Base-by-base conservation (phyloP, 2,888 invertebrate genomes). In the Dicyrtoma fusca region DNA sequence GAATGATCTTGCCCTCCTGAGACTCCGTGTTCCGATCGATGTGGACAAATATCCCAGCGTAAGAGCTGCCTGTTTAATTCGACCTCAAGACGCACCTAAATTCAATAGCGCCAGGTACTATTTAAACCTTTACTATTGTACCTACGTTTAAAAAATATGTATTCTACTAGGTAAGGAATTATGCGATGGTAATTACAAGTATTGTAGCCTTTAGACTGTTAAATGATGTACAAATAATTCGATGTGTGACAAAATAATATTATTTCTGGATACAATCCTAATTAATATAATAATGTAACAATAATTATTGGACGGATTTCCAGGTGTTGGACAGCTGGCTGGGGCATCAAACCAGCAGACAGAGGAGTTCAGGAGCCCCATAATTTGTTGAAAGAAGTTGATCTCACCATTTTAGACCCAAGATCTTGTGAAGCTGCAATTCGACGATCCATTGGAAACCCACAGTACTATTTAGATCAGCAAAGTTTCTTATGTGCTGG, bases 371-470 rank as follows among this genome's bases (percentile, higher is more conserved):
- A 25, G 14, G 23, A 21, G 8, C 25, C 72, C 44, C 61, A 77
- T 51, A 80, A 80, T 34, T 73, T 80, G 71, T 47, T 80, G 19
- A 80, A 79, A 63, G 80, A 80, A 72, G 79, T 80, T 1, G 80
- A 79, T 53, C 69, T 80, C 74, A 71, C 73, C 63, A 69, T 80
- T 23, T 47, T 76, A 14, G 80, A 80, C 45, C 72, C 74, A 5
- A 53, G 68, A 2, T 34, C 73, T 23, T 80, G 80, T 66, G 76
- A 80, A 57, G 74, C 74, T n/a, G 74, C 77, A 8, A 66, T 80
- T 8, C 72, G 79, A 10, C 71, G 76, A 44, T 75, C 71, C 11
- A 73, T 79, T 62, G 76, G 74, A 10, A 78, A 79, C 61, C 73
- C 76, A 2, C 74, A 79, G 21, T 80, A 77, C 63, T 75, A 75